phyloP scores from a whole-genome alignment of 2,888 invertebrate species.

The Aspidapion aeneum region DNA sequence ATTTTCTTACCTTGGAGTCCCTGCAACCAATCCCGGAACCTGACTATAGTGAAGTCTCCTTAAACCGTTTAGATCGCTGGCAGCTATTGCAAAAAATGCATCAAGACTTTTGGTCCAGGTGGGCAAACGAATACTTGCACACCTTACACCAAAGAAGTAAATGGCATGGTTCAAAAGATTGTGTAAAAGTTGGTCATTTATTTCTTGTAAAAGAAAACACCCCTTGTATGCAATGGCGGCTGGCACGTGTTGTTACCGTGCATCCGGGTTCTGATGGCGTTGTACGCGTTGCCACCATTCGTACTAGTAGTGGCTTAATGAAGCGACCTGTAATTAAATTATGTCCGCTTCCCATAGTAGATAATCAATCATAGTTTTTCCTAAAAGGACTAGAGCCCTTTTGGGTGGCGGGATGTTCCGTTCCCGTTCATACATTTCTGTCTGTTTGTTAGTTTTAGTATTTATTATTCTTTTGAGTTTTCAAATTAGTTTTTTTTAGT shows the following conservation, averaged over 20 bases:
- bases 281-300: slow-evolving; percentile 7
- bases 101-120: slow-evolving; percentile 21
- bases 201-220: slow-evolving; percentile 7
- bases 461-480: background rate
- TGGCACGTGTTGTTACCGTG: slow-evolving; percentile 4
- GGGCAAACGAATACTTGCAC: slow-evolving; percentile 17
- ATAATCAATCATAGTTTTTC: background rate
- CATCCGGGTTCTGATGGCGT: slow-evolving; percentile 8
- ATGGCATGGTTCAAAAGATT: slow-evolving; percentile 8
- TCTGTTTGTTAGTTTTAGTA: background rate
- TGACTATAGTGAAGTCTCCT: background rate
- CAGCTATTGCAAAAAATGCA: slow-evolving; percentile 14
- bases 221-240: slow-evolving; percentile 1
- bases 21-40: background rate
- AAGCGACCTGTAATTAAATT: slow-evolving; percentile 11
- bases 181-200: background rate
- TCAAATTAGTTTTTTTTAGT: background rate
- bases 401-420: background rate
- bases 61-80: slow-evolving; percentile 6
- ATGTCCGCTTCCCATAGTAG: slow-evolving; percentile 50
- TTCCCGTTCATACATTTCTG: background rate
- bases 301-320: background rate
- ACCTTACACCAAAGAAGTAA: slow-evolving; percentile 15
- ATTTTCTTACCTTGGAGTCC: slow-evolving; percentile 15
- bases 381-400: background rate